Base-by-base conservation (phyloP, 92 coral and sea anemone species). In the Metridium senile region DNA sequence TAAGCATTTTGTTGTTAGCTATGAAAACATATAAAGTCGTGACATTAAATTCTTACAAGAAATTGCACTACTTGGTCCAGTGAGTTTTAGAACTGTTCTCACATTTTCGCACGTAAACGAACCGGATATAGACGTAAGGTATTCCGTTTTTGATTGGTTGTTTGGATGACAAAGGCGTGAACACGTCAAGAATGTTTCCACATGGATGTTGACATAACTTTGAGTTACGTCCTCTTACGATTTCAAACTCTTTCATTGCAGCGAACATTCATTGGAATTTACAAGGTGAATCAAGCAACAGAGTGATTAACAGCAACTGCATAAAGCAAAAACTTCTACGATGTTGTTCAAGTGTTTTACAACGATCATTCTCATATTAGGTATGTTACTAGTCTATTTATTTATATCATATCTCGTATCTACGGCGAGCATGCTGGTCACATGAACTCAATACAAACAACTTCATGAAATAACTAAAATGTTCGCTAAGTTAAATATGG, bases 151-250 rank as follows among this genome's bases (percentile, higher is more conserved):
- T 73, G 78, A 73, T 73, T 73, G 78, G 78, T 34, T 58, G 49
- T 33, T 71, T 26, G 28, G 53, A 33, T 33, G 49, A 33, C 31
- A n/a, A 54, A 58, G 78, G 67, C 67, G 67, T 33, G 53, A 73
- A 58, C 78, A 57, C 64, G 76, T 71, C 78, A 57, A 58, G 53
- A 73, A 58, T 62, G 21, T 49, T 58, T 46, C 31, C 78, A 73
- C 78, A 62, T 73, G 78, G 23, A 62, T 73, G 78, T 58, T 73
- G 78, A 73, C 78, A 73, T 73, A 49, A 33, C 69, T 57, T 73
- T 73, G 68, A 33, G 78, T 71, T 73, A 62, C 78, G 78, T 73
- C 63, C 63, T 73, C 67, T 31, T 23, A 58, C 65, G 63, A 73
- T 72, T 57, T 73, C 33, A 58, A 73, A 34, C 19, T 32, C 61